Base-by-base conservation (phyloP, 2,888 invertebrate genomes). In the Chrysomela aeneicollis region DNA sequence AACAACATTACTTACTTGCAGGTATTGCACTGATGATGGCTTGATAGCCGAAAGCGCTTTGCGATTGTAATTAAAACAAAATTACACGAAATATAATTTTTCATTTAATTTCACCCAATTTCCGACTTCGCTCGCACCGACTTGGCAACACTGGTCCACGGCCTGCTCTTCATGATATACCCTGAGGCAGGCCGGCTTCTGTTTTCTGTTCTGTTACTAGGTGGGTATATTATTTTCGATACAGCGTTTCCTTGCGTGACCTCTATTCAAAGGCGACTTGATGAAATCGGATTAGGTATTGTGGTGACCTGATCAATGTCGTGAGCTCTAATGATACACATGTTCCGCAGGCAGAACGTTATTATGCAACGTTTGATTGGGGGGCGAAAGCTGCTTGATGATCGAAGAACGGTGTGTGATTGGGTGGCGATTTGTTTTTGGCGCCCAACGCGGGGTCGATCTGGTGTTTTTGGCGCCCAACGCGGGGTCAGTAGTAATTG, bases 111-210 rank as follows among this genome's bases (percentile, higher is more conserved):
- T n/a, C n/a, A n/a, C n/a, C n/a, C n/a, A n/a, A 26, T 26, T 6
- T 26, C 2, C 42, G n/a, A 15, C 1, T 15, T 15, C 42, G 26
- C 26, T 26, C 6, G 26, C 42, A 15, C 4, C n/a, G 42, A 35
- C 15, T 42, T 15, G 42, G 42, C 42, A 42, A 42, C 42, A 42
- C 42, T 42, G 42, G 15, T 15, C 6, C 42, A 42, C 15, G 42
- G 42, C 42, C 42, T n/a, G 42, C 42, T 42, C 42, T 15, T n/a
- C 37, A 26, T 35, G 30, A 42, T 15, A 55, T 37, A 55, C 55
- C 55, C 42, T 19, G 55, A 55, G 55, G 55, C 55, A 42, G 55
- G 37, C 55, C 55, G 55, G 37, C 37, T 55, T 55, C 42, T 55
- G 53, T 54, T 54, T 35, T 37, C 37, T 35, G 55, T 55, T 55